phyloP scores from a whole-genome alignment of 2,113 vertebrate species.

The Festucalex cinctus region DNA sequence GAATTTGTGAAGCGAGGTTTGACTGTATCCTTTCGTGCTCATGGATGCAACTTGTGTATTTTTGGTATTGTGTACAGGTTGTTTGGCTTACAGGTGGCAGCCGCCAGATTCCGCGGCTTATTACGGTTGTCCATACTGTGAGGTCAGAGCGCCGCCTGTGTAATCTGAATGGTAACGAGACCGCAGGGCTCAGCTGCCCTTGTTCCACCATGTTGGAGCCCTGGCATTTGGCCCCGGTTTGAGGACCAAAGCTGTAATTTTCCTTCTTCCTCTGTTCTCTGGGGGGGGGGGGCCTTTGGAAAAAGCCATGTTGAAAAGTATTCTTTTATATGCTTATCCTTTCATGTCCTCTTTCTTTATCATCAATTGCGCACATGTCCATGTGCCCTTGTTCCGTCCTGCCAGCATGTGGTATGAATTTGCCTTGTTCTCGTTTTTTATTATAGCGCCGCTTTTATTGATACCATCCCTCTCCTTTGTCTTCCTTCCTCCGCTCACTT shows the following conservation, averaged over 20 bases:
- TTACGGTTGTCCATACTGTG: constrained; percentile 56
- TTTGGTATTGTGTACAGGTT: constrained; percentile 12
- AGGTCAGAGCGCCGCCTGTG: constrained; percentile 56
- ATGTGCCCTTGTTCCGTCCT: constrained; percentile 49
- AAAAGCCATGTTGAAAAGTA: constrained; percentile 52
- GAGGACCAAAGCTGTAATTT: constrained; percentile 65
- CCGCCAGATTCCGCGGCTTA: constrained; percentile 34
- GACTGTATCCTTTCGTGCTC: constrained; percentile 4
- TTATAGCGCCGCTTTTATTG: constrained; percentile 36
- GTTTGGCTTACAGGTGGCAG: constrained; percentile 56
- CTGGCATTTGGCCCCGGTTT: constrained; percentile 62
- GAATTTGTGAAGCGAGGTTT: background rate
- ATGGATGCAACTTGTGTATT: background rate
- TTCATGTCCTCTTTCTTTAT: constrained; percentile 59
- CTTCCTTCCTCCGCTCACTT: constrained; percentile 28
- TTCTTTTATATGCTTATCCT: constrained; percentile 52
- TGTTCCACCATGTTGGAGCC: constrained; percentile 57
- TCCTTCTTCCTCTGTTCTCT: constrained; percentile 43
- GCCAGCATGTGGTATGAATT: constrained; percentile 38
- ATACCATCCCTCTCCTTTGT: constrained; percentile 26
- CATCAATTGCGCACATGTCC: constrained; percentile 61
- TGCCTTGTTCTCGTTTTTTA: constrained; percentile 41
- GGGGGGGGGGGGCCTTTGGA: constrained; percentile 44
- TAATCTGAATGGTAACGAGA: constrained; percentile 69
- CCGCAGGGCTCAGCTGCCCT: constrained; percentile 49